These are phyloP conservation scores for Drosophila meridionalis DNA, from an alignment of 2,888 invertebrate species.

Conservation along the genomic window DNA sequence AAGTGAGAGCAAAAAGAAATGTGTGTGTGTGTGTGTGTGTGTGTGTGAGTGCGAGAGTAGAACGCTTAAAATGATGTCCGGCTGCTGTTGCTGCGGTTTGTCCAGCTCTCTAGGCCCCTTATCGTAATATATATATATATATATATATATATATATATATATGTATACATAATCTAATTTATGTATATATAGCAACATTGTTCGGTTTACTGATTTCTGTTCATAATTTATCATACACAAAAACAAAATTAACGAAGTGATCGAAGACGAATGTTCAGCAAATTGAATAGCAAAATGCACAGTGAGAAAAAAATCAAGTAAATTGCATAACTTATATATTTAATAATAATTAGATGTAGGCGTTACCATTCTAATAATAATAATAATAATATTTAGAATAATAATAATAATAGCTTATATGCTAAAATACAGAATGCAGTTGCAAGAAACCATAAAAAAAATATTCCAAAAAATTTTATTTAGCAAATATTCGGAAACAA, in stretches of 20 bases:
- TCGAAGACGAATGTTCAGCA: constrained; percentile 29
- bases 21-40: constrained; percentile 17
- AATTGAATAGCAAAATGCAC: constrained; percentile 37
- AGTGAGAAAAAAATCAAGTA: constrained; percentile 29
- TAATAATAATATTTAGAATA: constrained; percentile 37
- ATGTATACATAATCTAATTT: constrained; percentile 28
- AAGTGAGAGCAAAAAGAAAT: constrained; percentile 22
- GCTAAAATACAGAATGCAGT: constrained; percentile 77
- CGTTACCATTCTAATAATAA: constrained; percentile 44
- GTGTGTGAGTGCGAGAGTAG: constrained; percentile 29
- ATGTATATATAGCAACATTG: constrained; percentile 53
- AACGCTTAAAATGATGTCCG: constrained; percentile 37
- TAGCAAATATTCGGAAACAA: not conserved
- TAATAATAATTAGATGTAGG: constrained; percentile 67
- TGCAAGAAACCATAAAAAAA: constrained; percentile 55
- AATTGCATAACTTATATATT: constrained; percentile 78
- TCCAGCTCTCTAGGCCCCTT: constrained; percentile 41
- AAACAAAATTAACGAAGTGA: constrained; percentile 12
- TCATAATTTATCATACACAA: constrained; percentile 34
- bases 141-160: not conserved
- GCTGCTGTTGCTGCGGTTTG: constrained; percentile 25
- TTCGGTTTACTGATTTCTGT: constrained; percentile 25
- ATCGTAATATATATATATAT: constrained; percentile 32
- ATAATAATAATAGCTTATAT: constrained; percentile 69
- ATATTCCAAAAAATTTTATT: constrained; percentile 12